A percentile compares a stretch with the other conserved stretches of the same genome.
Conservation (phyloP, 2,797 vertebrate species). For the Odontamblyopus lacepedii region DNA sequence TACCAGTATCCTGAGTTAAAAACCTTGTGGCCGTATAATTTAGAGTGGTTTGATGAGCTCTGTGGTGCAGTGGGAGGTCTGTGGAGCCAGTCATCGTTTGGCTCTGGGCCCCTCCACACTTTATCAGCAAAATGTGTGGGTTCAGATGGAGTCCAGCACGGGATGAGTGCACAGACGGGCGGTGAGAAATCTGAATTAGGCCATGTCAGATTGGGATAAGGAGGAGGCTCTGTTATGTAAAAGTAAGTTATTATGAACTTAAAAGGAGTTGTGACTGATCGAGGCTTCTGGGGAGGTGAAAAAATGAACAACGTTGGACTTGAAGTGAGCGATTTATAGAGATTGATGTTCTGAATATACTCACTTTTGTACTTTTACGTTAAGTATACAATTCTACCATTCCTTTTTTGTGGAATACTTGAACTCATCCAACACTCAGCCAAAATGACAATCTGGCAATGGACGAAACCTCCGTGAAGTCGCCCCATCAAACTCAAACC, state of each 20-base stretch:
- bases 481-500: too few relatives aligned
- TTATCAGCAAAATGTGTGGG: slow-evolving; percentile 27
- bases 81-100: slow-evolving; percentile 10
- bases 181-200: slow-evolving; percentile 8
- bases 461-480: too few relatives aligned
- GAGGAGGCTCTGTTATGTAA: background rate
- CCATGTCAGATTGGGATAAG: slow-evolving; percentile 10
- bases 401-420: background rate
- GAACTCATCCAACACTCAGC: background rate
- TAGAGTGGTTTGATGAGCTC: slow-evolving; percentile 2
- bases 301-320: background rate
- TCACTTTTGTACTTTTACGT: background rate
- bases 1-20: background rate
- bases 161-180: slow-evolving; percentile 23
- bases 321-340: background rate
- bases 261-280: background rate
- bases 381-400: background rate
- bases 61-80: slow-evolving; percentile 4
- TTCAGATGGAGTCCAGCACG: slow-evolving; percentile 25
- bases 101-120: slow-evolving; percentile 12
- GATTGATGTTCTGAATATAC: background rate
- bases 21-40: slow-evolving; percentile 12
- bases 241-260: background rate
- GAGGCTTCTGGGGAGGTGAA: background rate
- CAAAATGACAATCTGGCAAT: too few relatives aligned